A percentile compares a stretch with the other conserved stretches of the same genome.
Evolutionary conservation across 2,113 vertebrate species (phyloP).

Genomic region (Ranitomeya variabilis): DNA sequence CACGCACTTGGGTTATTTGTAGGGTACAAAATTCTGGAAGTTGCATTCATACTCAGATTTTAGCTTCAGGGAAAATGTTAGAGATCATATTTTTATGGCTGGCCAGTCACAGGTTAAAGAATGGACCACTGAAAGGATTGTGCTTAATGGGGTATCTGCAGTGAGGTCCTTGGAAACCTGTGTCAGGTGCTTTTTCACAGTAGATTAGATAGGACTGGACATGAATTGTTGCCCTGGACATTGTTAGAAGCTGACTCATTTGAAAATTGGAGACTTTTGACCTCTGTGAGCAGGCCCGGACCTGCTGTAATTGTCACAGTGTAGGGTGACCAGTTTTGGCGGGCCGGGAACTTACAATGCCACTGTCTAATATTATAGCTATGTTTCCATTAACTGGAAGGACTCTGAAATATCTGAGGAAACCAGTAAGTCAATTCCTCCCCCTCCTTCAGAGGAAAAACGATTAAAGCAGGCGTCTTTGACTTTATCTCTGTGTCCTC

Average conservation of each 20-base stretch:
- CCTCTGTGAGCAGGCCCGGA: background rate
- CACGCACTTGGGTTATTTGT: no score
- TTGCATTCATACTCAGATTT: no score
- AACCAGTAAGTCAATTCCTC: background rate
- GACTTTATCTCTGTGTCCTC: constrained; percentile 38
- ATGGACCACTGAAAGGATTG: no score
- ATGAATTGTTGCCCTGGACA: background rate
- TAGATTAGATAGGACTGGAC: background rate
- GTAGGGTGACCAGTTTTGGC: background rate
- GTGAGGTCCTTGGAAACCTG: no score
- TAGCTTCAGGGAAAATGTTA: no score
- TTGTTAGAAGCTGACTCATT: background rate
- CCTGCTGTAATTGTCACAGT: background rate
- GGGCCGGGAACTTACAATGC: background rate
- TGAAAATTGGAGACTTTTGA: background rate
- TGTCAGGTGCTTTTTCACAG: background rate
- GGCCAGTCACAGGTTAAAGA: no score
- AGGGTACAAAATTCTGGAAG: no score
- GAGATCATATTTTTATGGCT: no score
- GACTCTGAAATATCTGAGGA: constrained; percentile 12
- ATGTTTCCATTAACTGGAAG: background rate
- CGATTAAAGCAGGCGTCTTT: constrained; percentile 10
- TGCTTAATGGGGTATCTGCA: no score
- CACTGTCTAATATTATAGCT: background rate
- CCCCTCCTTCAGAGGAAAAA: constrained; percentile 10